Percentiles rank a stretch among this genome's conserved stretches.
phyloP scores from a whole-genome alignment of 1,140 invertebrate genomes.

The Solenopsis fugax region DNA sequence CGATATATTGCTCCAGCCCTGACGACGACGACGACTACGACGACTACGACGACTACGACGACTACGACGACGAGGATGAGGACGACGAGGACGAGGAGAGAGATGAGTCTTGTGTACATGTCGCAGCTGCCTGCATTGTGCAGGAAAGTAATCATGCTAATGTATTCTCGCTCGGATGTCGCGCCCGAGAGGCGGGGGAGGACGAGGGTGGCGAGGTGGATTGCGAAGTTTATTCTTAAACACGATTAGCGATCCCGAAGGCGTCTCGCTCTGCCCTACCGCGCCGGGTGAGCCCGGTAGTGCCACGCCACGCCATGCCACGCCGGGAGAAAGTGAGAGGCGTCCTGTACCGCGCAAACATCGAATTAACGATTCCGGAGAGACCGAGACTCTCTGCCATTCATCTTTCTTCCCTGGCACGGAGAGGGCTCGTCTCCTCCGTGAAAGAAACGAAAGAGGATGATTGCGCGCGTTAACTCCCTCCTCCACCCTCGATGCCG shows the following conservation, averaged over 20 bases:
- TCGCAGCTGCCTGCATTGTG: constrained; percentile 74
- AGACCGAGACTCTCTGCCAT: constrained; percentile 21
- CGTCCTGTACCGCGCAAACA: constrained; percentile 53
- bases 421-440: background rate
- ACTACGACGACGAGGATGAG: background rate
- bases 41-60: constrained; percentile 1
- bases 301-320: background rate
- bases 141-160: constrained; percentile 78
- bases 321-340: constrained; percentile 51
- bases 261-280: background rate
- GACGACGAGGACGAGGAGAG: constrained; percentile 8
- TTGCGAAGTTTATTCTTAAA: constrained; percentile 77
- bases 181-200: constrained; percentile 31
- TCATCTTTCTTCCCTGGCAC: constrained; percentile 19
- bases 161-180: constrained; percentile 73
- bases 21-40: background rate
- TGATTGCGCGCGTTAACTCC: background rate
- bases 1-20: constrained; percentile 65
- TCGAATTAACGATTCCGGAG: constrained; percentile 69
- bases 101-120: constrained; percentile 73
- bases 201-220: constrained; percentile 35
- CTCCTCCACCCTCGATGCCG: background rate
- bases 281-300: background rate
- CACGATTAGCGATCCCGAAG: constrained; percentile 74
- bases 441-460: constrained; percentile 30